These are phyloP conservation scores for Homalodisca vitripennis DNA, from an alignment of 1,140 invertebrate genomes.

Conservation along the genomic window DNA sequence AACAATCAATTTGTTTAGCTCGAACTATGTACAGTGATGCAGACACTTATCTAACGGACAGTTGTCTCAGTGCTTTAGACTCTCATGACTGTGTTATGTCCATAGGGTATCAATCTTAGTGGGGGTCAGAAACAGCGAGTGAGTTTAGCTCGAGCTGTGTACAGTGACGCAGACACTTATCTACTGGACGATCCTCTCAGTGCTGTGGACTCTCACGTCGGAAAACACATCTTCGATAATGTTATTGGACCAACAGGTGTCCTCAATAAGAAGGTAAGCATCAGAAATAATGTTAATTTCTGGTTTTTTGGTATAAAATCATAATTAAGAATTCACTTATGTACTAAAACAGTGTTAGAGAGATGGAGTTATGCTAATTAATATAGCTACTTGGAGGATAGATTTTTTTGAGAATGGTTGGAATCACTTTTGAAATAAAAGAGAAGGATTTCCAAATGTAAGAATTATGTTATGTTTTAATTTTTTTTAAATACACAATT, in stretches of 20 bases:
- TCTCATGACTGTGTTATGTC: constrained; percentile 62
- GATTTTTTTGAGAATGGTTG: no score
- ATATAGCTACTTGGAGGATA: no score
- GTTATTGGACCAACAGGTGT: constrained; percentile 77
- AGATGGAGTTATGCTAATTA: no score
- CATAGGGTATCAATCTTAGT: constrained; percentile 86
- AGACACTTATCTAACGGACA: constrained; percentile 90
- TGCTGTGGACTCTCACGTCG: constrained; percentile 91
- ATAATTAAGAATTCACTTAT: no score
- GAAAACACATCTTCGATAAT: constrained; percentile 92
- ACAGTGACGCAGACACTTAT: constrained; percentile 84
- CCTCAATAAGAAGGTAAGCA: constrained; percentile 62
- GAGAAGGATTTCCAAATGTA: no score
- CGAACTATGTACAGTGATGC: constrained; percentile 87
- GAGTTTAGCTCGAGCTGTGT: constrained; percentile 90
- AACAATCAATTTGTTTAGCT: no score
- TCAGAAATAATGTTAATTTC: constrained; percentile 67
- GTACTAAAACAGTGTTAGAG: no score
- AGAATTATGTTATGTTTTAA: no score
- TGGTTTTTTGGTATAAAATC: neutral
- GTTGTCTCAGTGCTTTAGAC: constrained; percentile 93
- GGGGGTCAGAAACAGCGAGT: constrained; percentile 97
- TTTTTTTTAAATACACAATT: no score
- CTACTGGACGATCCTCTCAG: constrained; percentile 93
- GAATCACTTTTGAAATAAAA: no score